Conservation (phyloP, 2,888 invertebrate species). For the Bimastos eiseni region DNA sequence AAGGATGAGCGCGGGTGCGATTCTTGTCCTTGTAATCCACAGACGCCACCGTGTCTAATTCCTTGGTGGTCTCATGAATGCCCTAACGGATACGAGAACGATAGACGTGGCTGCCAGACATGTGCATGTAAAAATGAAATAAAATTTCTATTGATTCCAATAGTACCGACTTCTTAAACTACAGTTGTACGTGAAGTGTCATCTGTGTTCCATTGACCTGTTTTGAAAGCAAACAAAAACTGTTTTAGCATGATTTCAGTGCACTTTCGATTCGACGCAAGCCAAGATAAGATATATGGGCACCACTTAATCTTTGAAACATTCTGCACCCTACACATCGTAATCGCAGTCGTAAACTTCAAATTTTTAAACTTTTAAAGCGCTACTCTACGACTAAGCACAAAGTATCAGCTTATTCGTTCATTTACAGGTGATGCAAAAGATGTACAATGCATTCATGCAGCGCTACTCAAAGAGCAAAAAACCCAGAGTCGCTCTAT, state of each 20-base stretch:
- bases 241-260: slow-evolving; percentile 25
- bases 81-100: slow-evolving; percentile 36
- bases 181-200: slow-evolving; percentile 19
- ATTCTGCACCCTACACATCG: no score
- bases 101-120: slow-evolving; percentile 38
- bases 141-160: background rate
- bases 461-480: no score
- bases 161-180: background rate
- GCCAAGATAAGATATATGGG: no score
- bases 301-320: no score
- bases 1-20: slow-evolving; percentile 38
- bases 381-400: no score
- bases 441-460: no score
- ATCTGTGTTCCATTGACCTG: slow-evolving; percentile 10
- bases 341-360: no score
- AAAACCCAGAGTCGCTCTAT: no score
- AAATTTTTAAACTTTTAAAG: no score
- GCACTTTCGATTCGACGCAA: no score
- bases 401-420: no score
- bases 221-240: slow-evolving; percentile 22
- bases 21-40: slow-evolving; percentile 35
- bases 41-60: background rate
- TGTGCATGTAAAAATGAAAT: slow-evolving; percentile 24
- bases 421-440: no score
- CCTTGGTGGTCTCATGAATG: slow-evolving; percentile 33